A percentile compares a stretch with the other conserved stretches of the same genome.
phyloP scores from a whole-genome alignment of 1,140 invertebrate species.

The Bombus affinis region DNA sequence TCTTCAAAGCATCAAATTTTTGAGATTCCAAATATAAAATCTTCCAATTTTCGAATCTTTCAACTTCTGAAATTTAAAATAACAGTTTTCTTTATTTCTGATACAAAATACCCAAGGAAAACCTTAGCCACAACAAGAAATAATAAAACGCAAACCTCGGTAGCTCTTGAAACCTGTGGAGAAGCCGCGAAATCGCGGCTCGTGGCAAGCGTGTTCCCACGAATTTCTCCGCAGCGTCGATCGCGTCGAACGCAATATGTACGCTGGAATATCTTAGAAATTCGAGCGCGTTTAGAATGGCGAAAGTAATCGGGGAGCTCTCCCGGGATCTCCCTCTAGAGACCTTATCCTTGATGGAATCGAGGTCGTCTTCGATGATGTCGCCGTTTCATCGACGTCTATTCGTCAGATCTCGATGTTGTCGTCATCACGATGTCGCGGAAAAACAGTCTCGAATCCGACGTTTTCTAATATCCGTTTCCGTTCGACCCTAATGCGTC shows the following conservation, averaged over 20 bases:
- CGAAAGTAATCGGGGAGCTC: slow-evolving; percentile 40
- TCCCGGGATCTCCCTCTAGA: not conserved
- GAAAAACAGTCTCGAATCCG: slow-evolving; percentile 14
- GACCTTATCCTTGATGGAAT: slow-evolving; percentile 60
- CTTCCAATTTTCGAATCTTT: not conserved
- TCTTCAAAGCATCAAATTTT: not conserved
- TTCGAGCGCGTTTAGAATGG: slow-evolving; percentile 41
- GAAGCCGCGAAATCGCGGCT: not conserved
- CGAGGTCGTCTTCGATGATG: slow-evolving; percentile 46
- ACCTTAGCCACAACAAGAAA: not conserved
- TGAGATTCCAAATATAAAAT: not conserved
- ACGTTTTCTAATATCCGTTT: slow-evolving; percentile 63
- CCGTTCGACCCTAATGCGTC: slow-evolving; percentile 51
- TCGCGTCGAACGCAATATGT: not conserved
- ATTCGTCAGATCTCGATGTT: slow-evolving; percentile 32
- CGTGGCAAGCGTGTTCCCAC: not conserved
- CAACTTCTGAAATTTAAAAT: not conserved
- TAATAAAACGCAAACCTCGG: too few species aligned
- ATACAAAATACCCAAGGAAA: not conserved
- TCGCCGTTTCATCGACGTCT: slow-evolving; percentile 29
- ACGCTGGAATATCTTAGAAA: slow-evolving; percentile 16
- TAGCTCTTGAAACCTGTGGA: not conserved
- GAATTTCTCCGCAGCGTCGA: slow-evolving; percentile 39
- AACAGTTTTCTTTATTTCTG: too few species aligned
- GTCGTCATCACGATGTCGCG: not conserved